phyloP scores from a whole-genome alignment of 2,797 vertebrate species.

The Erethizon dorsatum region DNA sequence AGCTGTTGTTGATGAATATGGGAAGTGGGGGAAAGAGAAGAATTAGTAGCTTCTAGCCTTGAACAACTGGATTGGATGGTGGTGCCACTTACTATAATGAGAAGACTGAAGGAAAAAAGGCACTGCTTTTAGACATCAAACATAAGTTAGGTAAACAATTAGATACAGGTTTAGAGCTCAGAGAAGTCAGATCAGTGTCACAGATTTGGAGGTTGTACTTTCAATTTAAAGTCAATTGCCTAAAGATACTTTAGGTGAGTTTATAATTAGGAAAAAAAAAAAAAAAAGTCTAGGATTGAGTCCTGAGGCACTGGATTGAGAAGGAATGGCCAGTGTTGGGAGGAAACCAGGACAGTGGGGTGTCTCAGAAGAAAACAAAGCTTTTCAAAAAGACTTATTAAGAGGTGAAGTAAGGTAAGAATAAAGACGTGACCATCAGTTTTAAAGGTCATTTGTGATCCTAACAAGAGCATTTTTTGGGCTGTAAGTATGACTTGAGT shows the following conservation, averaged over 20 bases:
- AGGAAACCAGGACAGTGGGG: neutral
- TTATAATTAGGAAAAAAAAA: neutral
- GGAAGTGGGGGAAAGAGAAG: constrained; percentile 4
- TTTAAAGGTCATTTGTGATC: neutral
- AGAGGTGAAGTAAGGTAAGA: neutral
- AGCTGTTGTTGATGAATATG: neutral
- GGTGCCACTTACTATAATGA: neutral
- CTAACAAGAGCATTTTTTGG: neutral
- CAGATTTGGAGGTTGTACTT: neutral
- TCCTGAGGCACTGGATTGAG: neutral
- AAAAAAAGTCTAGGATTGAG: neutral
- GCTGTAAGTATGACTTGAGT: neutral
- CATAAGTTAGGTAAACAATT: neutral
- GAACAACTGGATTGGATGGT: neutral
- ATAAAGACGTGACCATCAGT: neutral
- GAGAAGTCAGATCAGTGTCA: neutral
- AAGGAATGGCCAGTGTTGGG: neutral
- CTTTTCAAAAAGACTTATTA: neutral
- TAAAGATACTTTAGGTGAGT: constrained; percentile 22
- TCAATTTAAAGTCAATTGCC: constrained; percentile 16
- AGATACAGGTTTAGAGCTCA: neutral
- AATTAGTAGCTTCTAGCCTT: neutral
- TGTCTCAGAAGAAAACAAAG: neutral
- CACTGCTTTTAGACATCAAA: neutral
- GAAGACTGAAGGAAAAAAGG: constrained; percentile 24